Evolutionary conservation across 2,113 vertebrate species (phyloP).

Genomic region (Lasiurus cinereus): DNA sequence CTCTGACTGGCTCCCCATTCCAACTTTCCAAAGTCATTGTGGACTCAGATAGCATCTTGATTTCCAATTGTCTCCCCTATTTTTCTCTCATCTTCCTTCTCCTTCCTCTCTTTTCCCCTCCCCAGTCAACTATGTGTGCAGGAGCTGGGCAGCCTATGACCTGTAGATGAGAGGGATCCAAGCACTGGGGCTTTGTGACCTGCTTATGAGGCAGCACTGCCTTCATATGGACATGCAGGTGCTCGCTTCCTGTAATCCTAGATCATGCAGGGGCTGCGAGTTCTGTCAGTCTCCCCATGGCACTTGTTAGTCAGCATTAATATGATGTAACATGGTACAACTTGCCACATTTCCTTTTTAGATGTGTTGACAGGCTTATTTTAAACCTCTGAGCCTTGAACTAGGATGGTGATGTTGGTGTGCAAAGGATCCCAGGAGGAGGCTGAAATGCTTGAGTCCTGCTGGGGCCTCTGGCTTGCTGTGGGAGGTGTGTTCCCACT

Average conservation of each 20-base stretch:
- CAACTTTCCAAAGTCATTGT: neutral
- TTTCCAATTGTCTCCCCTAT: neutral
- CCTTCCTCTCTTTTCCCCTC: neutral
- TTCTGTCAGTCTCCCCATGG: neutral
- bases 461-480: neutral
- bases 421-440: neutral
- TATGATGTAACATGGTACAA: fast-evolving
- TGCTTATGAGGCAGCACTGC: neutral
- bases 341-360: neutral
- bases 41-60: neutral
- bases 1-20: neutral
- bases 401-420: neutral
- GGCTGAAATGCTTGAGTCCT: neutral
- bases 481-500: fast-evolving
- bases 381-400: neutral
- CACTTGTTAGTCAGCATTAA: neutral
- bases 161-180: fast-evolving
- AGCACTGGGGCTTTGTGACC: neutral
- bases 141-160: neutral
- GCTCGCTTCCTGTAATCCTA: neutral
- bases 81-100: neutral
- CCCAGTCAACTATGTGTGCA: neutral
- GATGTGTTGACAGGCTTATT: neutral
- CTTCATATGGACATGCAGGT: neutral
- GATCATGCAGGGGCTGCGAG: neutral